phyloP scores from a whole-genome alignment of 2,797 vertebrate species.

The Tragopan temminckii region DNA sequence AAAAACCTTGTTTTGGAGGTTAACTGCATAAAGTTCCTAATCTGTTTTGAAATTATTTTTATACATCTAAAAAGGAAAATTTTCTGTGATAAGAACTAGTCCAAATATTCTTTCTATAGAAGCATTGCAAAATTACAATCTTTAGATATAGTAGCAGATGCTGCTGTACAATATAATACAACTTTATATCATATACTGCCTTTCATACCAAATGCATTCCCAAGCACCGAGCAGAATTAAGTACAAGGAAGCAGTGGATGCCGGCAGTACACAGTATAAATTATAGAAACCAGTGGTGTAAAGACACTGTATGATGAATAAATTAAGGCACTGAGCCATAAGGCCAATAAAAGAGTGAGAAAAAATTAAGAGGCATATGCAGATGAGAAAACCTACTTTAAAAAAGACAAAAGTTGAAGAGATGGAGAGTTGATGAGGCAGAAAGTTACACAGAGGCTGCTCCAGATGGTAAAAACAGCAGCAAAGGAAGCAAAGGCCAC shows the following conservation, averaged over 20 bases:
- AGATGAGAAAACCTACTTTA: neutral
- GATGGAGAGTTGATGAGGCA: conserved; percentile 30
- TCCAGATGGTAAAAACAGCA: conserved; percentile 46
- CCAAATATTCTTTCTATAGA: neutral
- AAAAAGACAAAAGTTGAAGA: conserved; percentile 23
- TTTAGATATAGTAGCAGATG: conserved; percentile 38
- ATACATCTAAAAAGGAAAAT: neutral
- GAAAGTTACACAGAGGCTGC: neutral
- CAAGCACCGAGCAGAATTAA: conserved; percentile 32
- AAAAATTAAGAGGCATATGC: neutral
- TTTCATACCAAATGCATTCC: conserved; percentile 36
- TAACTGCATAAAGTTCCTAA: neutral
- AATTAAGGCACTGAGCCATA: conserved; percentile 44
- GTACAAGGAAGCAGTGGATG: conserved; percentile 13
- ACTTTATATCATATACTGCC: conserved; percentile 40
- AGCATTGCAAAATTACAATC: conserved; percentile 1
- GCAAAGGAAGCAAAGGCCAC: conserved; percentile 7
- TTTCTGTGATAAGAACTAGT: conserved; percentile 11
- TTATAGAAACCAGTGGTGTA: conserved; percentile 8
- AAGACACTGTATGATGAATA: conserved; percentile 42
- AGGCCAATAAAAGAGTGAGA: conserved; percentile 6
- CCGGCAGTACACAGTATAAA: neutral
- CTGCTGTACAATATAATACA: conserved; percentile 19
- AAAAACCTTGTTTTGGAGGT: neutral
- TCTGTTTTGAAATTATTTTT: neutral